phyloP scores from a whole-genome alignment of 92 coral and sea anemone genomes.

The Bergia sp. region DNA sequence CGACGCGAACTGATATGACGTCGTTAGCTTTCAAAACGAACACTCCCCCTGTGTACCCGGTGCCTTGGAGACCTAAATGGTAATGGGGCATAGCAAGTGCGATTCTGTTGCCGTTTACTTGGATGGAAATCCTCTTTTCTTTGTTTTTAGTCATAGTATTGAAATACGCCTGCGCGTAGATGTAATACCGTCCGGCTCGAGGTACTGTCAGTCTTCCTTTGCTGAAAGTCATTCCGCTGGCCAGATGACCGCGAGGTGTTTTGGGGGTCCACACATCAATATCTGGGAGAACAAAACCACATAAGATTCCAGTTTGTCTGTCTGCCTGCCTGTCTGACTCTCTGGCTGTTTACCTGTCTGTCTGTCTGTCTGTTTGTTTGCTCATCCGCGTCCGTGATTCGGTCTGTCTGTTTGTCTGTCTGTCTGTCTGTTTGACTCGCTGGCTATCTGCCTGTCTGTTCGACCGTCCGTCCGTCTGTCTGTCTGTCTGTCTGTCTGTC shows the following conservation, averaged over 20 bases:
- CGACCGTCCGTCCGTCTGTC: too few species aligned
- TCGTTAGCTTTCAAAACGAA: neutral
- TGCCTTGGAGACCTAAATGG: neutral
- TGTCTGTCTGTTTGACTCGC: too few species aligned
- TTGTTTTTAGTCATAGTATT: neutral
- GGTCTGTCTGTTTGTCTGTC: too few species aligned
- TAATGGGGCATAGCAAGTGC: constrained; percentile 7
- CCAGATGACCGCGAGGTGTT: neutral
- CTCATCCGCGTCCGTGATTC: too few species aligned
- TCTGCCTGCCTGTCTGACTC: too few species aligned
- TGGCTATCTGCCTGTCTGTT: too few species aligned
- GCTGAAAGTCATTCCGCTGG: neutral
- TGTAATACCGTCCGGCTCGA: neutral
- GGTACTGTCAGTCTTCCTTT: constrained; percentile 11
- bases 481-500: too few species aligned
- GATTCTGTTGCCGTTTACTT: neutral
- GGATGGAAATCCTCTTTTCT: neutral
- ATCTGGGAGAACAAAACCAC: neutral
- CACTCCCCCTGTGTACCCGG: constrained; percentile 5
- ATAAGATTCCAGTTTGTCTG: neutral
- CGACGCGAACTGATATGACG: constrained; percentile 4
- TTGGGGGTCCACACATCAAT: neutral
- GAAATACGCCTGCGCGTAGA: constrained; percentile 2
- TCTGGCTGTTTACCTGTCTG: too few species aligned
- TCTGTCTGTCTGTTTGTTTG: neutral